phyloP scores from a whole-genome alignment of 2,888 invertebrate genomes.

The Tuberolachnus salignus region DNA sequence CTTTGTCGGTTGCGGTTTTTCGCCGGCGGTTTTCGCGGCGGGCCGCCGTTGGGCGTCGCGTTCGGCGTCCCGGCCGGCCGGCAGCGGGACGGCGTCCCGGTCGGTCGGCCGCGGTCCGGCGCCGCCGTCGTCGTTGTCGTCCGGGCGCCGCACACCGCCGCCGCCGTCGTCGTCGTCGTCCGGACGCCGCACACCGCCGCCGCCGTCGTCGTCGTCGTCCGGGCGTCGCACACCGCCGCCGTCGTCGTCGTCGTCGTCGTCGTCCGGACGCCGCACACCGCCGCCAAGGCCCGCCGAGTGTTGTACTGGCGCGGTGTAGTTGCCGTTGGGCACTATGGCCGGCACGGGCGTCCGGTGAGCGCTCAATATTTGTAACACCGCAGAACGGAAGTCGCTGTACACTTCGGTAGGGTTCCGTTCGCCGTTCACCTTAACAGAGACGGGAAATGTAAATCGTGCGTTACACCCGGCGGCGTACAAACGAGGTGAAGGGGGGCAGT shows the following conservation, averaged over 20 bases:
- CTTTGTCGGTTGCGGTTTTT: conserved; percentile 60
- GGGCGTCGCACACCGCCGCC: conserved; percentile 43
- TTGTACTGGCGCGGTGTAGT: neutral
- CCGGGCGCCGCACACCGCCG: neutral
- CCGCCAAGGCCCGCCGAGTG: no score
- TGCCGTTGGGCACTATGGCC: conserved; percentile 58
- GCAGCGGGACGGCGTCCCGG: conserved; percentile 56
- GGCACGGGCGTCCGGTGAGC: conserved; percentile 61
- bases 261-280: neutral
- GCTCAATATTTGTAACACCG: conserved; percentile 78
- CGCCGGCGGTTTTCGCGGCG: no score
- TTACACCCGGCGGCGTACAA: no score
- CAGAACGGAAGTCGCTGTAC: conserved; percentile 82
- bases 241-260: neutral
- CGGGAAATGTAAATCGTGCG: no score
- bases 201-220: neutral
- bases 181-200: conserved; percentile 47
- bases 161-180: conserved; percentile 58
- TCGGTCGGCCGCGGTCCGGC: neutral
- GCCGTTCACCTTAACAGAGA: conserved; percentile 75
- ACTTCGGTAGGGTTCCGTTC: conserved; percentile 86
- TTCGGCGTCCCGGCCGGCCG: no score
- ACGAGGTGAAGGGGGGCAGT: no score
- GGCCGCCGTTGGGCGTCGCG: no score
- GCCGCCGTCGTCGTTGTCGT: neutral